Evolutionary conservation across 2,113 vertebrate genomes (phyloP), one percentile per base, ranked within the genome.

Genomic region (Reinhardtius hippoglossoides): DNA sequence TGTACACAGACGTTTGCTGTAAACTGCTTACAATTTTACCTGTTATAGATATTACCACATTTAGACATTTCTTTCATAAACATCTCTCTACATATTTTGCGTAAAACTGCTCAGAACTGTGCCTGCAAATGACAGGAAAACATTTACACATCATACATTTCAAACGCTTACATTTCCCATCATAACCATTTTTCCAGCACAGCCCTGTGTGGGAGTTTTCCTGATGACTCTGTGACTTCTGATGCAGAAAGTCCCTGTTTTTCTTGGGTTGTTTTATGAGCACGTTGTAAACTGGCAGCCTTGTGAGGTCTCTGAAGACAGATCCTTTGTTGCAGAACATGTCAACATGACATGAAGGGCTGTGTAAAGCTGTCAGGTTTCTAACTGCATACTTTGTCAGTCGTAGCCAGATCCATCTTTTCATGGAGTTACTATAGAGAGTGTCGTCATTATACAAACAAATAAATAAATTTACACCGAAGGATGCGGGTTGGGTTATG

Each of bases 181-280:
- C 26, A 67, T 15, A 67, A 60, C 15, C 79, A 63, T 67, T 78
- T 84, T 64, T 20, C 2, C 20, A 54, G 50, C 7, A 35, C 65
- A 60, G 23, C 37, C 68, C 15, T 76, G 18, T 76, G 18, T 70
- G 31, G 58, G 52, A 57, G 78, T 77, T 80, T 55, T 23, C 26
- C 13, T 16, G 2, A 14, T 58, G 56, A 31, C 55, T 15, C n/a
- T 5, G 59, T 27, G 37, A n/a, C 67, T 73, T 74, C 9, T 44
- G 55, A 74, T 72, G 62, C 46, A 66, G 35, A 75, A 60, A 80
- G 71, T 20, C 21, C 21, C 40, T 58, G 40, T 42, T 67, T 82
- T 65, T 82, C 69, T 35, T 40, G 21, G 31, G 69, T 70, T 64
- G 71, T 78, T 81, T 80, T 75, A 78, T 86, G 9, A 74, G 63